Base-by-base conservation (phyloP, 2,797 vertebrate genomes). In the Ctenopoma kingsleyae region DNA sequence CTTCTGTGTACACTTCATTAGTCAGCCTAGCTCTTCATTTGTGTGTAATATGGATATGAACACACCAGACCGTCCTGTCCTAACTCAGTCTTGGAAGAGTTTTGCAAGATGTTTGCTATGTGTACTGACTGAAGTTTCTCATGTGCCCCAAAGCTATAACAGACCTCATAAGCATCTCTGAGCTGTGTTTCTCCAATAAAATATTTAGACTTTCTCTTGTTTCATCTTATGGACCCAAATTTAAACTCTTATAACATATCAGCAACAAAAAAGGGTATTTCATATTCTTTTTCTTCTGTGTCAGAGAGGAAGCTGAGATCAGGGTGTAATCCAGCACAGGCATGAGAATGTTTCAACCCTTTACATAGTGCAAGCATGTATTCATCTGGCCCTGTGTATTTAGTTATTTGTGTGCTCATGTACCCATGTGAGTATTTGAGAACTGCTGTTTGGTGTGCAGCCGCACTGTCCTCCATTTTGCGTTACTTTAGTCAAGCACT, bases 401-500 rank as follows among this genome's bases (percentile, higher is more conserved):
- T 36, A n/a, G 23, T 7, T 57, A 17, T 60, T 17, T 64, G 13
- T 55, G 35, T 64, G 19, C 57, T 8, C 61, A 17, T 67, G 47
- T 48, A 27, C 57, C 9, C 52, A 17, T 54, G 20, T 12, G 19
- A 8, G 48, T 53, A 55, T 53, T 67, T 51, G 3, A 71, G 35
- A 30, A 32, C 54, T 66, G 30, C 55, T 59, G 27, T 78, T 68
- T 65, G 38, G 55, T 22, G 30, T 4, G 19, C 66, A 47, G 43
- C 48, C 57, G 43, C 53, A 2, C 35, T 36, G 9, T 43, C 63
- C 75, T 78, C 51, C 70, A 76, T 76, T 85, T 77, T 71, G 59
- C 20, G 3, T 48, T 8, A 38, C 50, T 73, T 67, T 22, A 69
- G 73, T 49, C 43, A 47, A 38, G 68, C 67, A 76, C 59, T 64